A percentile compares a stretch with the other conserved stretches of the same genome.
Evolutionary conservation across 2,113 vertebrate species (phyloP).

Genomic region (Chlorodrepanis virens): DNA sequence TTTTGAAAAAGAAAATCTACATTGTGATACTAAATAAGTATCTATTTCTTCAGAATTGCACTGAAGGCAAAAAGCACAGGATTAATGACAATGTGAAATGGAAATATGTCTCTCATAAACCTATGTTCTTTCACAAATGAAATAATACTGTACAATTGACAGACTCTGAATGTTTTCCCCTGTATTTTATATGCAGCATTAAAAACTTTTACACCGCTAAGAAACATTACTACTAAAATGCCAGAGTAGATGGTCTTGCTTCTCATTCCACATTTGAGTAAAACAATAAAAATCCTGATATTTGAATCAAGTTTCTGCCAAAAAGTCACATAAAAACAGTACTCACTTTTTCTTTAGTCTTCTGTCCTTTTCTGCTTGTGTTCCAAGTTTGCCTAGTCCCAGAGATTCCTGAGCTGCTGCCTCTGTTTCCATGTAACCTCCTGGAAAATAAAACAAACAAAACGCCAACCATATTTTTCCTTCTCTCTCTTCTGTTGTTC

Average conservation of each 20-base stretch:
- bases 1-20: not conserved
- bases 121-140: not conserved
- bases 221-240: not conserved
- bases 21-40: not conserved
- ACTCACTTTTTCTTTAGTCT: slow-evolving; percentile 98
- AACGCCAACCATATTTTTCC: not conserved
- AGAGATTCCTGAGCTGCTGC: slow-evolving; percentile 88
- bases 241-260: not conserved
- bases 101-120: not conserved
- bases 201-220: not conserved
- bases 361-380: slow-evolving; percentile 97
- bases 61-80: not conserved
- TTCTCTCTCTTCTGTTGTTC: not conserved
- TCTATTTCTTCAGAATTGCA: not conserved
- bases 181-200: not conserved
- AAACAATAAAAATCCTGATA: not conserved
- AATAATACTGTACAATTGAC: not conserved
- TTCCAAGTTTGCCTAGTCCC: slow-evolving; percentile 91
- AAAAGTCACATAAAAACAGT: not conserved
- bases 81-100: not conserved
- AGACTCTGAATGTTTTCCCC: not conserved
- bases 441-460: slow-evolving; percentile 62
- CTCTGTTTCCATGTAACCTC: slow-evolving; percentile 88
- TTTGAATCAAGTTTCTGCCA: not conserved
- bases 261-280: not conserved